Conservation (phyloP, 2,113 vertebrate genomes). For the Zapornia atra region DNA sequence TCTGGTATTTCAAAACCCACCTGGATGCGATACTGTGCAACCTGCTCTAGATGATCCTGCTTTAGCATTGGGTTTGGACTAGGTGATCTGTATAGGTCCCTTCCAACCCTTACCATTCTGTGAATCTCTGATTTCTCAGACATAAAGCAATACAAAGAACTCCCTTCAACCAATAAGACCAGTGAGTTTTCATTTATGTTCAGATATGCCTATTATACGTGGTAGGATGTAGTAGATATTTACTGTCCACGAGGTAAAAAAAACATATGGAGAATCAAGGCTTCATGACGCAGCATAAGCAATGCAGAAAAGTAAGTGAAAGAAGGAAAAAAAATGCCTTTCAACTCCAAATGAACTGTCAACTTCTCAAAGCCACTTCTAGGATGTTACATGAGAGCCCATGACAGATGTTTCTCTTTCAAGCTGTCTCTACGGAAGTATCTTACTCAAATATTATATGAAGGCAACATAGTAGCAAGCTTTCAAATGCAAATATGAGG, state of each 20-base stretch:
- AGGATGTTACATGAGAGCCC: background rate
- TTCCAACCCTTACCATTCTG: too few species aligned
- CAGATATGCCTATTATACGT: background rate
- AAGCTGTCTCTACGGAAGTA: background rate
- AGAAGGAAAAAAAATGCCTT: background rate
- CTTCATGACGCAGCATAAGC: background rate
- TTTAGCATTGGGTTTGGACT: too few species aligned
- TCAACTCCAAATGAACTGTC: background rate
- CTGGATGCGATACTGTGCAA: too few species aligned
- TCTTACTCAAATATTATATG: background rate
- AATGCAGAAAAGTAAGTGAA: background rate
- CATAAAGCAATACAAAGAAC: background rate
- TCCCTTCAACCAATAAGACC: background rate
- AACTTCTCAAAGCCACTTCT: background rate
- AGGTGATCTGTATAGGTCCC: too few species aligned
- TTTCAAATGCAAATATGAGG: slow-evolving; percentile 44
- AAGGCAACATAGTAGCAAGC: background rate
- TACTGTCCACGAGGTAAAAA: background rate
- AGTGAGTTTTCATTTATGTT: background rate
- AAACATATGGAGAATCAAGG: background rate
- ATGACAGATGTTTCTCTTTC: slow-evolving; percentile 17
- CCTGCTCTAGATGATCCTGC: too few species aligned
- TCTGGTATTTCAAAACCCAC: too few species aligned
- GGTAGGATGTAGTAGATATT: accelerated
- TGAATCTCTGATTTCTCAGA: background rate